These are phyloP conservation scores for Merodon equestris DNA, from an alignment of 2,888 invertebrate species.

Conservation along the genomic window DNA sequence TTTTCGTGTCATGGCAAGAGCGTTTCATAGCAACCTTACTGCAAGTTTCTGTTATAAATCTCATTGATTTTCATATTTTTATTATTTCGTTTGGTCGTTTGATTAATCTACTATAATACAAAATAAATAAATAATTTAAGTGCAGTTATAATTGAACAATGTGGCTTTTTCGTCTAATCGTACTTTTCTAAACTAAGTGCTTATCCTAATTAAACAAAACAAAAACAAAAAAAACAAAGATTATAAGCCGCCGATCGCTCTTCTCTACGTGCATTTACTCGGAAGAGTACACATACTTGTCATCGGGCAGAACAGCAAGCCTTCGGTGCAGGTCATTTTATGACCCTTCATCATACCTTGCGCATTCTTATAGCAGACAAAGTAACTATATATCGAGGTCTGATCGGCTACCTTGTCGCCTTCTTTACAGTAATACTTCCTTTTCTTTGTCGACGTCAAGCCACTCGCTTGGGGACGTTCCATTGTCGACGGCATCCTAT, in stretches of 20 bases:
- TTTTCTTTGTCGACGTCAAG: conserved; percentile 70
- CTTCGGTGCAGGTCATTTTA: conserved; percentile 79
- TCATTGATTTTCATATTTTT: no score
- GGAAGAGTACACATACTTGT: conserved; percentile 79
- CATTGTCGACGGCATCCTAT: conserved; percentile 41
- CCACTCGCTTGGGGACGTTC: conserved; percentile 30
- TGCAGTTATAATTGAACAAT: neutral
- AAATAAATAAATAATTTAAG: conserved; percentile 31
- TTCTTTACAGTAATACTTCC: conserved; percentile 78
- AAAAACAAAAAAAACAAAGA: conserved; percentile 44
- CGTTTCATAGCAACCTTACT: no score
- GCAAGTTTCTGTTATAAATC: no score
- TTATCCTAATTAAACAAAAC: neutral
- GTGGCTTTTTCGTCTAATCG: conserved; percentile 24
- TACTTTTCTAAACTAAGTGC: neutral
- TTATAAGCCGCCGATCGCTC: conserved; percentile 3
- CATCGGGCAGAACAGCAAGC: conserved; percentile 79
- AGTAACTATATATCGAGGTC: conserved; percentile 79
- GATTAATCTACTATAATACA: conserved; percentile 30
- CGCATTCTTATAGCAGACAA: conserved; percentile 79
- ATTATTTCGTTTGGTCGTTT: conserved; percentile 11
- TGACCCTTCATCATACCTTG: conserved; percentile 78
- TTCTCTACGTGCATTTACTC: conserved; percentile 74
- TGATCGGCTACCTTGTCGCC: conserved; percentile 79
- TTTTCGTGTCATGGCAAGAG: no score